These are phyloP conservation scores for Siderastrea siderea DNA, from an alignment of 92 coral and sea anemone species.

Conservation along the genomic window DNA sequence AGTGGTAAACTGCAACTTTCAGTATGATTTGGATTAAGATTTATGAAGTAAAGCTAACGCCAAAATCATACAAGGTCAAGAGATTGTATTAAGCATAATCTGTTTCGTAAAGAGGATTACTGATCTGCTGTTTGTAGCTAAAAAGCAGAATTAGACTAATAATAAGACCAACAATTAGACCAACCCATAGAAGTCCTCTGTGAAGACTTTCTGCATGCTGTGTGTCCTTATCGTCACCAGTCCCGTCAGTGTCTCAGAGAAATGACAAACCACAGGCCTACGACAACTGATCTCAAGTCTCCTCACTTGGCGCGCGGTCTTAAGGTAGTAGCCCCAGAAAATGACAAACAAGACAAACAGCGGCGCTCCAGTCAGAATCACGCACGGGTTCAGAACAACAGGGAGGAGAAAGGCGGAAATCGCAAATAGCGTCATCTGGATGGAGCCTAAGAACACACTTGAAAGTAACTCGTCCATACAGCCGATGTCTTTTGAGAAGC, in stretches of 20 bases:
- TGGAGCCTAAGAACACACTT: slow-evolving; percentile 79
- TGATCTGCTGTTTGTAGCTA: too few species aligned
- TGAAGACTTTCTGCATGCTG: slow-evolving; percentile 73
- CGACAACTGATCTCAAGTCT: slow-evolving; percentile 74
- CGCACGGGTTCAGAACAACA: slow-evolving; percentile 70
- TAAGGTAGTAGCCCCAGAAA: slow-evolving; percentile 78
- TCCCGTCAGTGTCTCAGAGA: slow-evolving; percentile 84
- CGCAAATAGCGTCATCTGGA: slow-evolving; percentile 74
- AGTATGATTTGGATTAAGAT: too few species aligned
- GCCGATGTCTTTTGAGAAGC: slow-evolving; percentile 82
- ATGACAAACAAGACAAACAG: slow-evolving; percentile 65
- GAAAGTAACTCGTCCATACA: slow-evolving; percentile 86
- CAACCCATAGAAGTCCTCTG: slow-evolving; percentile 85
- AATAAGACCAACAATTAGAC: too few species aligned
- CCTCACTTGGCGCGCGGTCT: slow-evolving; percentile 80
- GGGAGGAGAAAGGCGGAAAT: slow-evolving; percentile 73
- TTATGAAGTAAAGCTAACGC: too few species aligned
- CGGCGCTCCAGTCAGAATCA: slow-evolving; percentile 68
- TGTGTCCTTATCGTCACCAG: slow-evolving; percentile 79
- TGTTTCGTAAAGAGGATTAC: too few species aligned
- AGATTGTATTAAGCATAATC: too few species aligned
- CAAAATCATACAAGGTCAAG: too few species aligned
- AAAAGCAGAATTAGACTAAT: background rate
- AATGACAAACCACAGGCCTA: slow-evolving; percentile 71
- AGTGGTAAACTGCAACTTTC: too few species aligned